These are phyloP conservation scores for Girardinichthys multiradiatus DNA, from an alignment of 2,113 vertebrate genomes.

Conservation along the genomic window DNA sequence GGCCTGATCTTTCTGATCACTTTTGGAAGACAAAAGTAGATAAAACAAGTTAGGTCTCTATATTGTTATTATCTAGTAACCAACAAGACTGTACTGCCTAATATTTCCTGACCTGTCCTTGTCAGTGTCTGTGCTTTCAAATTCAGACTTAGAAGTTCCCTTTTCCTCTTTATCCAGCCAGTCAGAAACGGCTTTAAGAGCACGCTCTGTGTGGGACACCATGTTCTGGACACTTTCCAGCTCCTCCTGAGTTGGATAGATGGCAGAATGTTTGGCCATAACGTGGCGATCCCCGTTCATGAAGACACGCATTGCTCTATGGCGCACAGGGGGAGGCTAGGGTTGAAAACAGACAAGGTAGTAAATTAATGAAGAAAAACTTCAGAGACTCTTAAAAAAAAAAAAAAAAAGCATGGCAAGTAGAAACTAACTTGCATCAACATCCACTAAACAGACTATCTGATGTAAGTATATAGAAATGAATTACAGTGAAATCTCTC, in stretches of 20 bases:
- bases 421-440: background rate
- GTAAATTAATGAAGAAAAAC: background rate
- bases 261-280: constrained; percentile 96
- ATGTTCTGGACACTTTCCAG: constrained; percentile 97
- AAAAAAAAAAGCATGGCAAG: background rate
- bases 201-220: constrained; percentile 95
- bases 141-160: constrained; percentile 72
- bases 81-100: background rate
- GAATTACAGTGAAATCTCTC: background rate
- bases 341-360: background rate
- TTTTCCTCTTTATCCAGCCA: constrained; percentile 97
- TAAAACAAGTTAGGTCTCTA: background rate
- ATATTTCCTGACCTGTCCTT: constrained; percentile 84
- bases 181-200: constrained; percentile 94
- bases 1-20: constrained; percentile 89
- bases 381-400: background rate
- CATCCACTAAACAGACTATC: too few species aligned
- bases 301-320: constrained; percentile 95
- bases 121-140: constrained; percentile 78
- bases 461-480: too few species aligned
- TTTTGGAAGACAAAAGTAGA: constrained; percentile 44
- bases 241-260: constrained; percentile 97
- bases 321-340: constrained; percentile 75
- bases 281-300: constrained; percentile 97
- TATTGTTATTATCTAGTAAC: background rate